These are phyloP conservation scores for Pheosia tremula DNA, from an alignment of 2,888 invertebrate genomes.

Conservation along the genomic window DNA sequence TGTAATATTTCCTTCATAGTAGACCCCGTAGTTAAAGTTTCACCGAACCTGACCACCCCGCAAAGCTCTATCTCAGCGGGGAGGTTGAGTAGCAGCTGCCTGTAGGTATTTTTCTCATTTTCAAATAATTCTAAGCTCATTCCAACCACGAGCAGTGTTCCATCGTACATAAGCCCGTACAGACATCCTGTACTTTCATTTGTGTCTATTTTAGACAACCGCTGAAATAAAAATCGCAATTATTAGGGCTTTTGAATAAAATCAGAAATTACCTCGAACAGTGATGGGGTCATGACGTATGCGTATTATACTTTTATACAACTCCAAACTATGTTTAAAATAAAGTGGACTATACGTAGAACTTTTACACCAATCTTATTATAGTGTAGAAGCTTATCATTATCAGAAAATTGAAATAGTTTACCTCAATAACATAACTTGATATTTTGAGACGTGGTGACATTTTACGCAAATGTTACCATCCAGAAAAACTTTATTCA, in stretches of 20 bases:
- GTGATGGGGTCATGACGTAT: constrained; percentile 57
- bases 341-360: background rate
- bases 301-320: constrained; percentile 19
- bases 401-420: constrained; percentile 47
- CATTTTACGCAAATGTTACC: constrained; percentile 79
- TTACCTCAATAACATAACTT: constrained; percentile 88
- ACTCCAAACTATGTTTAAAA: constrained; percentile 5
- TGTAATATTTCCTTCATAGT: constrained; percentile 86
- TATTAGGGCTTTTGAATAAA: background rate
- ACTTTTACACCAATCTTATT: background rate
- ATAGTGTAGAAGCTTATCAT: constrained; percentile 10
- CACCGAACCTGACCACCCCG: constrained; percentile 88
- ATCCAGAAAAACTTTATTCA: constrained; percentile 7
- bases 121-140: constrained; percentile 87
- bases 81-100: constrained; percentile 85
- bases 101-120: constrained; percentile 78
- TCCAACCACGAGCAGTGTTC: constrained; percentile 88
- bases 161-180: constrained; percentile 90
- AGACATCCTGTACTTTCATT: constrained; percentile 87
- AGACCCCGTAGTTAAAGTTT: constrained; percentile 84
- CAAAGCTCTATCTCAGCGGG: constrained; percentile 92
- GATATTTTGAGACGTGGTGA: constrained; percentile 90
- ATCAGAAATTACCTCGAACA: background rate
- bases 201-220: constrained; percentile 86
- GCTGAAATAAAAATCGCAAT: constrained; percentile 71